Base-by-base conservation (phyloP, 2,113 vertebrate genomes). In the Candoia aspera region DNA sequence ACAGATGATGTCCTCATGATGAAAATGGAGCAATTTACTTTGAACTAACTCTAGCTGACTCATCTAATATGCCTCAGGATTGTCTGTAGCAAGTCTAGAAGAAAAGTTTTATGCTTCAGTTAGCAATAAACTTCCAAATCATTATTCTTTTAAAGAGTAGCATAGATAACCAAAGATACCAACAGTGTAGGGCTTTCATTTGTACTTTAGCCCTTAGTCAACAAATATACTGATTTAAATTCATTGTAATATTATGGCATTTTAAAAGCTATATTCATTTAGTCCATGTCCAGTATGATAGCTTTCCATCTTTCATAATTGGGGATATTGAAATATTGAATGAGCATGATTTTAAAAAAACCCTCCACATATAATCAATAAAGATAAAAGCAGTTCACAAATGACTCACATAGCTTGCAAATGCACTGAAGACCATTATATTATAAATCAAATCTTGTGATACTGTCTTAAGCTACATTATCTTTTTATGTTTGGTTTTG, bases 1-100 rank as follows among this genome's bases (percentile, higher is more conserved):
- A 92, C 93, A 85, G 89, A 92, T 94, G 94, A 94, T 97, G 95
- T 96, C 96, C 92, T 89, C 93, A 91, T 91, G 95, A 97, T 97
- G 96, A 97, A 97, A 97, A 98, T 87, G 68, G 92, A 97, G 94
- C 93, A 96, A 97, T 97, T 98, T 96, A 95, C 97, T 98, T 97
- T 97, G 97, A 97, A 97, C 95, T 97, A 96, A 97, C 97, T 97
- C 96, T 96, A 95, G 95, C 49, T 97, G 97, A 97, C 96, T 97
- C 89, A 68, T 95, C 95, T 96, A 96, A 96, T 59, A 64, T 97
- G 97, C 97, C 96, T 94, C 88, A 97, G 96, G 96, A 97, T 93
- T 95, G 94, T 97, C 96, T 96, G 94, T 96, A 95, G 95, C 94
- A 96, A 97, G 96, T 96, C 97, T 97, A 97, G 96, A 97, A 96